These are phyloP conservation scores for Etia nguti DNA, from an alignment of 2,113 vertebrate species.

Conservation along the genomic window DNA sequence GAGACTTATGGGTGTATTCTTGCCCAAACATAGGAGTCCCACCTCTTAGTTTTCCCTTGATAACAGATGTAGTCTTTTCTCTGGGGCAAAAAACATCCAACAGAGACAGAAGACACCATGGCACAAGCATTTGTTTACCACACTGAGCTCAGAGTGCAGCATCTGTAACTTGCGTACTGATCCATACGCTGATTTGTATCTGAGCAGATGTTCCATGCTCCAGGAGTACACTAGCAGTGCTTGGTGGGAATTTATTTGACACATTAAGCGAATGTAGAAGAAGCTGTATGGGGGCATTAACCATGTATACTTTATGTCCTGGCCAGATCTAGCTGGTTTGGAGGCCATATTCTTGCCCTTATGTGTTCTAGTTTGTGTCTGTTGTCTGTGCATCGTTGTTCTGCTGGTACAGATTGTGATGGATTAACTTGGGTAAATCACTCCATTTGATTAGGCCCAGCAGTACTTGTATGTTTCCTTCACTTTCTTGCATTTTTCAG, in stretches of 20 bases:
- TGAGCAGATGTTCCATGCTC: not conserved
- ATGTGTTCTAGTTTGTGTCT: not conserved
- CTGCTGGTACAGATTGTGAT: not conserved
- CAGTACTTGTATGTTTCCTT: not conserved
- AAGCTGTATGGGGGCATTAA: not conserved
- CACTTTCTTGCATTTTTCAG: not conserved
- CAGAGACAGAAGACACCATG: not conserved
- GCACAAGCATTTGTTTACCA: constrained; percentile 5
- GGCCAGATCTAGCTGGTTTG: not conserved
- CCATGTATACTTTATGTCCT: not conserved
- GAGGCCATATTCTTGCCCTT: not conserved
- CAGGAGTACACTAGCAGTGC: not conserved
- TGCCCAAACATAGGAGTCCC: not conserved
- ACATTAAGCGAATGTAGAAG: not conserved
- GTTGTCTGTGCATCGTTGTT: not conserved
- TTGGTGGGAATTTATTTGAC: not conserved
- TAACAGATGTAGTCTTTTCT: not conserved
- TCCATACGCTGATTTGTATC: not conserved
- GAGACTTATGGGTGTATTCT: not conserved
- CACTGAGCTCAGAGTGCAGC: not conserved
- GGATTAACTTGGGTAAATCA: not conserved
- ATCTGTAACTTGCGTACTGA: not conserved
- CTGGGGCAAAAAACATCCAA: not conserved
- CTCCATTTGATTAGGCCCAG: not conserved
- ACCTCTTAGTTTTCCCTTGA: not conserved